Evolutionary conservation across 2,113 vertebrate genomes (phyloP), one percentile per base, ranked within the genome.

Genomic region (Chitala chitala): DNA sequence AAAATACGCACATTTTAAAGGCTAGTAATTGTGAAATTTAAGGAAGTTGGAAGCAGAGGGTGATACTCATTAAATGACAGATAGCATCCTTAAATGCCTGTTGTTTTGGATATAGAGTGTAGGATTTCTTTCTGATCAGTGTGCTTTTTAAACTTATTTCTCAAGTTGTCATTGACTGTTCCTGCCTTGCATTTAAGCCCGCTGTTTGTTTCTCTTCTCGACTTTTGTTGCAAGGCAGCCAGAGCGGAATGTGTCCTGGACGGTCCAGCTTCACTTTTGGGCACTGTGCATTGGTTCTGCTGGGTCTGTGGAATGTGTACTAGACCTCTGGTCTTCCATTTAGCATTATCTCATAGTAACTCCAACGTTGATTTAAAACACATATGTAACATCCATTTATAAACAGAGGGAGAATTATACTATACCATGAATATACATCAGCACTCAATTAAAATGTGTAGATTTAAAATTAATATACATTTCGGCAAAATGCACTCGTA

Each of bases 1-100:
- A 85, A 92, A 89, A 90, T 88, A 89, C 86, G 87, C 85, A 83
- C 40, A 80, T 82, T 84, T 78, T 82, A 87, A 91, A 88, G 82
- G 79, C 79, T 68, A 78, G 86, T 89, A 91, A 91, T 91, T 89
- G 84, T 82, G 86, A 88, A 89, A 89, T 84, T 85, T 79, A 86
- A 90, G 88, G 78, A 86, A 89, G 81, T 82, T 82, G 12, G 36
- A 26, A 63, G 78, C 85, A 84, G 82, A 91, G 82, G 80, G 78
- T 78, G 84, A 86, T 87, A 87, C 87, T 89, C 87, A 87, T 82
- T 75, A 64, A 38, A 5, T 74, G 48, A 4, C 13, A 71, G 55
- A 40, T 12, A 48, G 29, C 50, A 22, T 22, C 42, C 31, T 8
- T 31, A 53, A 15, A 33, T 22, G 17, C n/a, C 22, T 54, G 40